These are phyloP conservation scores for Coleophora deauratella DNA, from an alignment of 2,888 invertebrate genomes.

Conservation along the genomic window DNA sequence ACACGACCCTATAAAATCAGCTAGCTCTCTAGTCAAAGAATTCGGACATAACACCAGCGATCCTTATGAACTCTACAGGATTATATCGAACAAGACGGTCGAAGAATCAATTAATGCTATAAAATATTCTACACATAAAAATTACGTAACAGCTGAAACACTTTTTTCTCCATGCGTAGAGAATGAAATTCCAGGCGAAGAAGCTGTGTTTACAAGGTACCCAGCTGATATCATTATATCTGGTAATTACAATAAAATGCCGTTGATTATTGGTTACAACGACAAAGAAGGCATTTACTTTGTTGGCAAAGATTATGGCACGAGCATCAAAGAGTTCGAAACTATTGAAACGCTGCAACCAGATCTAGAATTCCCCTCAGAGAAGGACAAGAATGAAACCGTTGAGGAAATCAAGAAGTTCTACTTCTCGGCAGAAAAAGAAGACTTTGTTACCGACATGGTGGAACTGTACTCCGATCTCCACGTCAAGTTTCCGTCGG, in stretches of 20 bases:
- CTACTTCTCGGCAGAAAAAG: slow-evolving; percentile 46
- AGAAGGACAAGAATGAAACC: slow-evolving; percentile 39
- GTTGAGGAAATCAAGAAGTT: slow-evolving; percentile 33
- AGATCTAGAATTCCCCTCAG: slow-evolving; percentile 48
- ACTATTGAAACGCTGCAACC: slow-evolving; percentile 32
- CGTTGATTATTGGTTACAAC: slow-evolving; percentile 60
- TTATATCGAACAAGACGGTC: slow-evolving; percentile 41
- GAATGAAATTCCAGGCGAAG: slow-evolving; percentile 45
- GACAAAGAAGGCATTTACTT: slow-evolving; percentile 61
- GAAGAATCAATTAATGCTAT: slow-evolving; percentile 44
- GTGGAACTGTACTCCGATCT: slow-evolving; percentile 59
- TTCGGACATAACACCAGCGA: slow-evolving; percentile 51
- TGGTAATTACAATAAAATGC: slow-evolving; percentile 56
- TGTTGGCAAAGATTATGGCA: slow-evolving; percentile 49
- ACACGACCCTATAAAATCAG: slow-evolving; percentile 47
- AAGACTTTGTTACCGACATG: slow-evolving; percentile 54
- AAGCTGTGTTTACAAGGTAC: slow-evolving; percentile 44
- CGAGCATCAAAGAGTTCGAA: slow-evolving; percentile 34
- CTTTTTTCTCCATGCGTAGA: slow-evolving; percentile 59
- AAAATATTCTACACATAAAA: slow-evolving; percentile 43
- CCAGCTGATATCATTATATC: slow-evolving; percentile 44
- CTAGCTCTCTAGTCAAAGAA: slow-evolving; percentile 43
- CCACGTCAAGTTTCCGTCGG: slow-evolving; percentile 53
- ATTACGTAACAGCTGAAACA: slow-evolving; percentile 43
- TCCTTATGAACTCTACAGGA: slow-evolving; percentile 45